phyloP scores from a whole-genome alignment of 2,797 vertebrate genomes.

The Apogon talboti region DNA sequence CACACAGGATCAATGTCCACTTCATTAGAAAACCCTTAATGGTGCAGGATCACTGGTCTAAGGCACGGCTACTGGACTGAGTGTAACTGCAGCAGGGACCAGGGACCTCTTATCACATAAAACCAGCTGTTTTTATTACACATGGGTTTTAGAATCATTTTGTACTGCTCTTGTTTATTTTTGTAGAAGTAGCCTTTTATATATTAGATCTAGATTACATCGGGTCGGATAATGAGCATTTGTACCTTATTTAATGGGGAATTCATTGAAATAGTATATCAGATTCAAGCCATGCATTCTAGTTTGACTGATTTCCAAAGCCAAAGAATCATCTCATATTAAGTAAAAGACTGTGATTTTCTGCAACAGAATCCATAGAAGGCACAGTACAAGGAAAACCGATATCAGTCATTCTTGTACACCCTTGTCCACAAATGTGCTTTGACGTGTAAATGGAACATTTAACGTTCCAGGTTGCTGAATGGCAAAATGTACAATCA shows the following conservation, averaged over 20 bases:
- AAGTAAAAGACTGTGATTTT: not conserved
- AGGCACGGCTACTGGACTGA: conserved; percentile 17
- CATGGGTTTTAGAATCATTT: not conserved
- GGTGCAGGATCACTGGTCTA: conserved; percentile 12
- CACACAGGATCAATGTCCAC: conserved; percentile 1
- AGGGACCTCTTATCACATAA: not conserved
- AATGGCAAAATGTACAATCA: not conserved
- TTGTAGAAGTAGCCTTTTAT: not conserved
- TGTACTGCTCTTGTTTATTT: not conserved
- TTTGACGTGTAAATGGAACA: not conserved
- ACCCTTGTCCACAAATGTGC: too few relatives aligned
- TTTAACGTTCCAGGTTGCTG: not conserved
- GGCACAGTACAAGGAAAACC: conserved; percentile 23
- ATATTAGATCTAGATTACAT: too few relatives aligned
- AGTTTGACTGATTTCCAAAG: not conserved
- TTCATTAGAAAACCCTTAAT: conserved; percentile 12
- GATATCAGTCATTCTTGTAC: not conserved
- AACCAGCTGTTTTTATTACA: not conserved
- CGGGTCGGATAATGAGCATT: conserved; percentile 1
- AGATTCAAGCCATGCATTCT: conserved; percentile 17
- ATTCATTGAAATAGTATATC: not conserved
- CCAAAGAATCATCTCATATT: conserved; percentile 5
- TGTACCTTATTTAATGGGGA: not conserved
- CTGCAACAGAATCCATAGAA: conserved; percentile 27
- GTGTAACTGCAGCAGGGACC: conserved; percentile 3